These are phyloP conservation scores for Listronotus bonariensis DNA, from an alignment of 1,140 invertebrate genomes.

Conservation along the genomic window DNA sequence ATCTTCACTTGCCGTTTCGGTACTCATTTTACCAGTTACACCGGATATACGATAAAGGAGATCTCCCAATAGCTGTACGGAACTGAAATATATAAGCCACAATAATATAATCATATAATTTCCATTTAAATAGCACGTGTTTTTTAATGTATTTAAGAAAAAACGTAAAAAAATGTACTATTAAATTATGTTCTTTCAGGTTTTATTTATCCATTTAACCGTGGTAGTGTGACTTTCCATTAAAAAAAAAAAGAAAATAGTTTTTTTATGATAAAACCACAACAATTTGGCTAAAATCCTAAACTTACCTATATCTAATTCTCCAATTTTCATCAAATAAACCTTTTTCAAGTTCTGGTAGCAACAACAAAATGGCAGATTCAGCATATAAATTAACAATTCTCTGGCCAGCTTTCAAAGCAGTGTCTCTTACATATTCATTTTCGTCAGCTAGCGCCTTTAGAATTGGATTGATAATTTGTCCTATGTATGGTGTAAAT, in stretches of 20 bases:
- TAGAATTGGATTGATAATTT: constrained; percentile 96
- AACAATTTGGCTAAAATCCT: too few relatives aligned
- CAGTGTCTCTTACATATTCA: constrained; percentile 97
- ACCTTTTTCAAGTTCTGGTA: constrained; percentile 93
- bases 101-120: too few relatives aligned
- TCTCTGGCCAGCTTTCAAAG: constrained; percentile 92
- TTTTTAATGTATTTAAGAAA: too few relatives aligned
- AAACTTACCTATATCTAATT: constrained; percentile 77
- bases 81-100: constrained; percentile 62
- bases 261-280: too few relatives aligned
- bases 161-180: too few relatives aligned
- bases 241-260: too few relatives aligned
- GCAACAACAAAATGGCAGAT: constrained; percentile 88
- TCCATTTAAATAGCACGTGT: too few relatives aligned
- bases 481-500: constrained; percentile 95
- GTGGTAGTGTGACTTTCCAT: too few relatives aligned
- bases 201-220: too few relatives aligned
- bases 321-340: constrained; percentile 98
- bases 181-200: too few relatives aligned
- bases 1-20: constrained; percentile 96
- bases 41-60: constrained; percentile 96
- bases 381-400: constrained; percentile 97
- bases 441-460: constrained; percentile 98
- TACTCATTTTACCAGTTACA: constrained; percentile 98
- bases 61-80: constrained; percentile 95